phyloP scores from a whole-genome alignment of 2,113 vertebrate genomes.

The Clarias gariepinus region DNA sequence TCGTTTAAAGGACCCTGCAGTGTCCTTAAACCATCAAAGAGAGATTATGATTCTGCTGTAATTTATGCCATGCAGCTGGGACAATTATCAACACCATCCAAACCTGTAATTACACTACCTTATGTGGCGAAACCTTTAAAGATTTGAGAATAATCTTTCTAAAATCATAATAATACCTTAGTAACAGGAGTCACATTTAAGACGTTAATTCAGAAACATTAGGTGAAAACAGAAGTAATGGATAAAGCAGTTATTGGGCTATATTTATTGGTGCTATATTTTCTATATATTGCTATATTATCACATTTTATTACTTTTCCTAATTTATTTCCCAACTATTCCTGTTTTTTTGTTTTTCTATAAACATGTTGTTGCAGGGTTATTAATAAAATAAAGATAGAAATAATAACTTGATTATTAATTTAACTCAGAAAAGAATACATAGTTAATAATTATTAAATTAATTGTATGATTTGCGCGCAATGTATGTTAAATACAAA shows the following conservation, averaged over 20 bases:
- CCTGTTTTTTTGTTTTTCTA: too few relatives aligned
- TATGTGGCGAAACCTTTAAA: conserved; percentile 7
- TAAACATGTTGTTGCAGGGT: neutral
- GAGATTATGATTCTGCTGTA: conserved; percentile 83
- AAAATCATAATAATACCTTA: neutral
- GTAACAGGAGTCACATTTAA: neutral
- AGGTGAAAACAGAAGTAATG: neutral
- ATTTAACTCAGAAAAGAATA: neutral
- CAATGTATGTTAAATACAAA: neutral
- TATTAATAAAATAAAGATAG: neutral
- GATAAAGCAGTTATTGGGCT: neutral
- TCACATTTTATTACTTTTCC: neutral
- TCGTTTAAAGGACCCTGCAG: conserved; percentile 88
- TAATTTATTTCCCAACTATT: neutral
- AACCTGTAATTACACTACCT: conserved; percentile 78
- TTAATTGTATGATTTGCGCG: neutral
- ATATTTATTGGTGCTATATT: neutral
- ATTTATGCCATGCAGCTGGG: conserved; percentile 91
- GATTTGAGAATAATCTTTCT: neutral
- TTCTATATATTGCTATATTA: neutral
- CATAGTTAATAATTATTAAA: neutral
- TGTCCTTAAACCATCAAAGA: conserved; percentile 90
- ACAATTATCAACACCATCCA: conserved; percentile 86
- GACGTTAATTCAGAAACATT: neutral
- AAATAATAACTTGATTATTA: neutral